Percentiles rank a stretch among this genome's conserved stretches.
Conservation (phyloP, 2,888 invertebrate genomes). For the Agapostemon virescens region DNA sequence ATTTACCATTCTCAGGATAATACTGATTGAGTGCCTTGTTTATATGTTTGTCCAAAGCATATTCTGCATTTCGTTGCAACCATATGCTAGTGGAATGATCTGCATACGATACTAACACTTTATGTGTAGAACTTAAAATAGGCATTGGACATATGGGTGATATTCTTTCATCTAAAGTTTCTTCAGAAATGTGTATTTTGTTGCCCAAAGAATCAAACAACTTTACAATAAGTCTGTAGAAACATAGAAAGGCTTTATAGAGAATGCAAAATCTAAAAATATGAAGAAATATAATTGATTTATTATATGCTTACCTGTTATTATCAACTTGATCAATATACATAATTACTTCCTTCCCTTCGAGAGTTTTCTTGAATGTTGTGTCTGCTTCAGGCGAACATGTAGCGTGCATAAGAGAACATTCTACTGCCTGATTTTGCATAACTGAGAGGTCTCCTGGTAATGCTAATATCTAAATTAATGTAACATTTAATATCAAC, state of each 20-base stretch:
- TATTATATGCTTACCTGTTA: constrained; percentile 72
- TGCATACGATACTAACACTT: constrained; percentile 84
- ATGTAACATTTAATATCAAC: constrained; percentile 18
- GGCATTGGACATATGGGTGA: constrained; percentile 84
- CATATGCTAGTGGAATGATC: constrained; percentile 84
- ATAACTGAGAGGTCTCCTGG: constrained; percentile 82
- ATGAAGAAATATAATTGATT: neutral
- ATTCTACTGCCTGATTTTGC: constrained; percentile 77
- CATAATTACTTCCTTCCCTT: constrained; percentile 78
- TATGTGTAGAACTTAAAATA: constrained; percentile 83
- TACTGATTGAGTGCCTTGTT: constrained; percentile 83
- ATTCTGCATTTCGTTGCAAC: constrained; percentile 83
- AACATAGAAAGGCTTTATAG: constrained; percentile 28
- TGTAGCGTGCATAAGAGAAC: constrained; percentile 66
- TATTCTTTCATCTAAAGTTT: constrained; percentile 71
- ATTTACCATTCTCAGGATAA: constrained; percentile 82
- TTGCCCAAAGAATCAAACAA: constrained; percentile 82
- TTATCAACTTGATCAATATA: constrained; percentile 80
- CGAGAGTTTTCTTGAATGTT: constrained; percentile 66
- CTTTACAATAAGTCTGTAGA: constrained; percentile 85
- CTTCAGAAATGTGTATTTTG: constrained; percentile 63
- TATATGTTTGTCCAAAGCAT: constrained; percentile 80
- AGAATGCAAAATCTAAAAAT: neutral
- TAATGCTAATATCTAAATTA: constrained; percentile 82
- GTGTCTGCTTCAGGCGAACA: constrained; percentile 60